Percentiles rank a stretch among this genome's conserved stretches.
phyloP scores from a whole-genome alignment of 2,797 vertebrate species.

The Hippocampus kuda region DNA sequence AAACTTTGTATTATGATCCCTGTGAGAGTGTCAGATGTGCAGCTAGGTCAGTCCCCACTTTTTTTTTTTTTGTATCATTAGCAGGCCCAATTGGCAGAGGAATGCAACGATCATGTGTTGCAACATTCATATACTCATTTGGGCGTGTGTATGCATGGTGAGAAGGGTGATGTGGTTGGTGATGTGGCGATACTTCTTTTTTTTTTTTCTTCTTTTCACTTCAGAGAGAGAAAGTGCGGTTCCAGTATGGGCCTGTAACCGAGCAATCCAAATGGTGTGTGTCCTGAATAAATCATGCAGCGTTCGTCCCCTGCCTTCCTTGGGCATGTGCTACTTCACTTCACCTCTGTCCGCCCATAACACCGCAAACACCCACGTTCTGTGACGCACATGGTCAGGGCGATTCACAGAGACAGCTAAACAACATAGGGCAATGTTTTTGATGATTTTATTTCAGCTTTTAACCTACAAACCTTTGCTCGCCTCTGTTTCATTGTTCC shows the following conservation, averaged over 20 bases:
- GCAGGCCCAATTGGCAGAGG: constrained; percentile 21
- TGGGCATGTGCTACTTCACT: constrained; percentile 34
- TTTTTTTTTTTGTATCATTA: constrained; percentile 7
- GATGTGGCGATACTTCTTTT: constrained; percentile 21
- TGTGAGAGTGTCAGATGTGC: constrained; percentile 6
- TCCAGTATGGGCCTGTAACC: constrained; percentile 47
- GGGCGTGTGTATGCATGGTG: constrained; percentile 19
- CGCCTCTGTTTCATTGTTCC: constrained; percentile 6
- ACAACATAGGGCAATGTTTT: not conserved
- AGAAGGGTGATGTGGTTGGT: constrained; percentile 13
- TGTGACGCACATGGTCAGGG: constrained; percentile 12
- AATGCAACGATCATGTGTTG: constrained; percentile 18
- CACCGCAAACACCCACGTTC: constrained; percentile 15
- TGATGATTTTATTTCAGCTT: constrained; percentile 16
- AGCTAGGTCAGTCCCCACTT: constrained; percentile 13
- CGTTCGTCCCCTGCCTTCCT: constrained; percentile 33
- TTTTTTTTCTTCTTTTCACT: constrained; percentile 23
- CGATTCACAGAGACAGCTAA: constrained; percentile 1
- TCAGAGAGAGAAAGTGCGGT: constrained; percentile 40
- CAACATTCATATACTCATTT: constrained; percentile 6
- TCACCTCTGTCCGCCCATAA: constrained; percentile 21
- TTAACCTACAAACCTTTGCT: constrained; percentile 12
- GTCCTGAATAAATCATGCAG: constrained; percentile 49
- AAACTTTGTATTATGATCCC: not conserved
- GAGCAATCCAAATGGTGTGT: constrained; percentile 58